A percentile compares a stretch with the other conserved stretches of the same genome.
Conservation (phyloP, 2,113 vertebrate species). For the human (Homo sapiens) region DNA sequence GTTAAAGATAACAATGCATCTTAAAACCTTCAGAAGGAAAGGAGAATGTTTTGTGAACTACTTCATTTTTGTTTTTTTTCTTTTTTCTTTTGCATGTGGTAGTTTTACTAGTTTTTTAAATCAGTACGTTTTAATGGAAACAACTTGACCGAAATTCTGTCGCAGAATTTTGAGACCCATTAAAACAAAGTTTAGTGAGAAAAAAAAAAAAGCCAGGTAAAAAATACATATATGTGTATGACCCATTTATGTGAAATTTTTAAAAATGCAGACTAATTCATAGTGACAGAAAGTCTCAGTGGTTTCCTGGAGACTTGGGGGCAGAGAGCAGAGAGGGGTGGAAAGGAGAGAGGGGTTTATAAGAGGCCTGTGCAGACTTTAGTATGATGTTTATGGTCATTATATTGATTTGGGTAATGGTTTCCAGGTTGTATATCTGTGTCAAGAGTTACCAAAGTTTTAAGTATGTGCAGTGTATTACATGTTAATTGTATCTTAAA, state of each 20-base stretch:
- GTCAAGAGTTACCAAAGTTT: slow-evolving; percentile 30
- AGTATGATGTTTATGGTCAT: background rate
- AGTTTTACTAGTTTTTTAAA: too few species aligned
- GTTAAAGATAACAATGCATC: background rate
- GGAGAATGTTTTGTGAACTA: background rate
- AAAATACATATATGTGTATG: background rate
- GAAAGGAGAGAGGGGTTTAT: background rate
- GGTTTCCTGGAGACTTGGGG: background rate
- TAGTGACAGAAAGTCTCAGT: background rate
- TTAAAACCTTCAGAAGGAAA: background rate
- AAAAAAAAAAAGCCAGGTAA: background rate
- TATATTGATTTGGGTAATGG: background rate
- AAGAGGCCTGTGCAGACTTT: background rate
- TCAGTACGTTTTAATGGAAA: too few species aligned
- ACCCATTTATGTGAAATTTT: background rate
- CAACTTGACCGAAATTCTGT: too few species aligned
- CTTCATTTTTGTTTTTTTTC: too few species aligned
- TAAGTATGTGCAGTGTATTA: background rate
- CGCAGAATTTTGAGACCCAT: too few species aligned
- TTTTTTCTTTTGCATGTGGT: too few species aligned
- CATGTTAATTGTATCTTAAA: background rate
- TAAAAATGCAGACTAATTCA: background rate
- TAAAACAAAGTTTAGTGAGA: too few species aligned
- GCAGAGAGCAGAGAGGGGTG: background rate
- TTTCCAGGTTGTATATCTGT: background rate